These are phyloP conservation scores for Bemisia tabaci DNA, from an alignment of 1,140 invertebrate genomes.

Conservation along the genomic window DNA sequence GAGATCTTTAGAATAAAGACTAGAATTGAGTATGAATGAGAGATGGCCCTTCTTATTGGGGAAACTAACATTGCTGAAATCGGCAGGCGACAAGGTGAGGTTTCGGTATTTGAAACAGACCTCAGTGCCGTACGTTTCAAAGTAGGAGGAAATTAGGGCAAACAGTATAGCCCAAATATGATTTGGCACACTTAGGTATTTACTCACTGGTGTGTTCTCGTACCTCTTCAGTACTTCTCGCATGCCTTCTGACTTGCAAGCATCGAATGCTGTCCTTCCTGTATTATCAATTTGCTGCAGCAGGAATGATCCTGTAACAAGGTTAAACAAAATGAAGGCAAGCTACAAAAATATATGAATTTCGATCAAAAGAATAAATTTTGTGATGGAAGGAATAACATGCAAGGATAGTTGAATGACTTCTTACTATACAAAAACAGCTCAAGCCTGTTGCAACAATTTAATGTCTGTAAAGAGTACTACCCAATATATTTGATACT, in stretches of 20 bases:
- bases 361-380: too few species aligned
- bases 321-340: too few species aligned
- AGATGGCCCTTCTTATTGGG: background rate
- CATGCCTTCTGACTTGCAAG: background rate
- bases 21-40: background rate
- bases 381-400: too few species aligned
- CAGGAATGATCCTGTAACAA: background rate
- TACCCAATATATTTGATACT: too few species aligned
- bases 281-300: background rate
- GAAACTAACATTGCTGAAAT: background rate
- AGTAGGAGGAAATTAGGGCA: background rate
- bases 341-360: too few species aligned
- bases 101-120: background rate
- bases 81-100: background rate
- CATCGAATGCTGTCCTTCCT: background rate
- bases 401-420: too few species aligned
- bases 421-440: too few species aligned
- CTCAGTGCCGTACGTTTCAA: background rate
- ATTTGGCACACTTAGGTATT: background rate
- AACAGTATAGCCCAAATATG: background rate
- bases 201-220: background rate
- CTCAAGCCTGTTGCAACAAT: too few species aligned
- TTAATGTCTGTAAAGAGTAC: too few species aligned
- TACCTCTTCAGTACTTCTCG: background rate
- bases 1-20: background rate